Conservation (phyloP, 2,113 vertebrate species). For the Speoplatyrhinus poulsoni region DNA sequence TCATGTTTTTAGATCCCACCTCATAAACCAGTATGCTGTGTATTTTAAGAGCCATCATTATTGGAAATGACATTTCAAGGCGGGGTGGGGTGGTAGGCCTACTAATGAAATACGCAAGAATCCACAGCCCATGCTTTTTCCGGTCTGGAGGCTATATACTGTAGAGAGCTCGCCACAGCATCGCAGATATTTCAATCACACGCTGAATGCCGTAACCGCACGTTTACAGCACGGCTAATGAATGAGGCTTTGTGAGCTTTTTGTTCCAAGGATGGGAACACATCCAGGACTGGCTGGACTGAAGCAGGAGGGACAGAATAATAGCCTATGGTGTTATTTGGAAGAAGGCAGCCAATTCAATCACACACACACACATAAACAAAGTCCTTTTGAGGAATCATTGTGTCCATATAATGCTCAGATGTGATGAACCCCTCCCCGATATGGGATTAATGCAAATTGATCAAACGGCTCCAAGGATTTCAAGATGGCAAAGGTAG, state of each 20-base stretch:
- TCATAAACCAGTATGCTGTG: background rate
- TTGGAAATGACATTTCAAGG: slow-evolving; percentile 4
- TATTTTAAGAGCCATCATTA: background rate
- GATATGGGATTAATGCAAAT: slow-evolving; percentile 32
- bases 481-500: background rate
- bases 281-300: too few species aligned
- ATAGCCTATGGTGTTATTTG: too few species aligned
- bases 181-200: background rate
- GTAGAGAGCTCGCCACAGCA: background rate
- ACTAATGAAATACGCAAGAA: background rate
- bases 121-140: background rate
- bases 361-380: background rate
- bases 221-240: slow-evolving; percentile 8
- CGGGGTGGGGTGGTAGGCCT: background rate
- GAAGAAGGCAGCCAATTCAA: background rate
- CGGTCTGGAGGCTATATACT: background rate
- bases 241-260: slow-evolving; percentile 16
- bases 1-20: background rate
- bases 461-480: slow-evolving; percentile 17
- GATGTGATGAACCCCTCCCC: background rate
- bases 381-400: slow-evolving; percentile 14
- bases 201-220: slow-evolving; percentile 13
- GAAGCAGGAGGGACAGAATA: too few species aligned
- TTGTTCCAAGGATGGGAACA: slow-evolving; percentile 2
- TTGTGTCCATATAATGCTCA: slow-evolving; percentile 12